Evolutionary conservation across 2,113 vertebrate species (phyloP).

Genomic region (Ia io): DNA sequence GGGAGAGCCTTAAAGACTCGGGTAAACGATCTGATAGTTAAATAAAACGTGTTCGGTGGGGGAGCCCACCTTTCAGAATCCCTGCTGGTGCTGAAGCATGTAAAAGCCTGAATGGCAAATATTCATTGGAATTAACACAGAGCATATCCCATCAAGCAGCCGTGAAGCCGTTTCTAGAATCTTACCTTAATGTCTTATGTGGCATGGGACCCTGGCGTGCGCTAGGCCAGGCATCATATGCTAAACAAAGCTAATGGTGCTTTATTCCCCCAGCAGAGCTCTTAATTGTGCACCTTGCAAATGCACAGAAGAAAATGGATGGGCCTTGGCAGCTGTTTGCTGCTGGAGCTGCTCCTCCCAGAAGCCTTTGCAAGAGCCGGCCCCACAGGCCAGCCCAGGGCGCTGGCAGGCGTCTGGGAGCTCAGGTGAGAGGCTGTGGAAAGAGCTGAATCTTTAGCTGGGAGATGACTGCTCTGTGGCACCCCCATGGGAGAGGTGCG

Average conservation of each 20-base stretch:
- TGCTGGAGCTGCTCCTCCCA: not conserved
- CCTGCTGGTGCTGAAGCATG: not conserved
- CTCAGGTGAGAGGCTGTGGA: not conserved
- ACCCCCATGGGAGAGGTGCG: not conserved
- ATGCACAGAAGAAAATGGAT: slow-evolving; percentile 62
- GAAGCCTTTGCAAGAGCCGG: not conserved
- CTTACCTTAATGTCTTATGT: slow-evolving; percentile 33
- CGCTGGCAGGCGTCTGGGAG: not conserved
- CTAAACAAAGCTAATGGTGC: slow-evolving; percentile 56
- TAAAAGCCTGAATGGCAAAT: slow-evolving; percentile 47
- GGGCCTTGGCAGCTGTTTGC: slow-evolving; percentile 69
- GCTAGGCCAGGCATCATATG: slow-evolving; percentile 1
- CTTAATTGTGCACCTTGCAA: slow-evolving; percentile 65
- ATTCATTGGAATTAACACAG: slow-evolving; percentile 27
- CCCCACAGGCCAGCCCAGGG: not conserved
- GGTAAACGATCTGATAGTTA: not conserved
- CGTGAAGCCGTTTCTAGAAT: slow-evolving; percentile 1
- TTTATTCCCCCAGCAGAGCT: slow-evolving; percentile 63
- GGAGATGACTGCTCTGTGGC: not conserved
- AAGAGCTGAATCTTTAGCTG: not conserved
- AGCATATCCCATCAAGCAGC: not conserved
- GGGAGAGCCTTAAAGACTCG: not conserved
- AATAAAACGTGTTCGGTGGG: not conserved
- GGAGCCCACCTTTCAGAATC: slow-evolving; percentile 51
- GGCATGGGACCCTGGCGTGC: slow-evolving; percentile 42